A percentile compares a stretch with the other conserved stretches of the same genome.
These are phyloP conservation scores for Scolopax mira DNA, from an alignment of 2,113 vertebrate species.

Conservation along the genomic window DNA sequence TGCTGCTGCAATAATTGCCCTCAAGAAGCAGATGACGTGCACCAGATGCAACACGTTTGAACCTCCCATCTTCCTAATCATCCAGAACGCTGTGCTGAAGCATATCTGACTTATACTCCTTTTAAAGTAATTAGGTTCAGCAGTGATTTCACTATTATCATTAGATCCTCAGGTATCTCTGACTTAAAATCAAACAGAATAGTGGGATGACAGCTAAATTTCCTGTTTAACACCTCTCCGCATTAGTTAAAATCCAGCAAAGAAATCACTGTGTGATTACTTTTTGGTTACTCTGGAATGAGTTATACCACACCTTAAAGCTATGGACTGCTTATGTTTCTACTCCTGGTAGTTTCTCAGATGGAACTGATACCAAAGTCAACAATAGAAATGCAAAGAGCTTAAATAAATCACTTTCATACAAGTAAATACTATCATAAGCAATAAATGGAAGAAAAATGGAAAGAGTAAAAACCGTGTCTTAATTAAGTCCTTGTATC, in stretches of 20 bases:
- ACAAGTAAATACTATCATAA: background rate
- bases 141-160: background rate
- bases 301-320: background rate
- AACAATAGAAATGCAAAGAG: background rate
- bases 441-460: background rate
- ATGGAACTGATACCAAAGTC: background rate
- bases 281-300: background rate
- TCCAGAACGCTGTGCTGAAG: background rate
- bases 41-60: background rate
- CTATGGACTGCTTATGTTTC: background rate
- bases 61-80: background rate
- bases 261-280: background rate
- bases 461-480: background rate
- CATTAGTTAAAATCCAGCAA: background rate
- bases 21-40: background rate
- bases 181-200: background rate
- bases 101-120: background rate
- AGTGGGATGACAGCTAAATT: background rate
- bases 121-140: background rate
- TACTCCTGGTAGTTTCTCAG: background rate
- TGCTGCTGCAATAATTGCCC: background rate
- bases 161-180: background rate
- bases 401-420: background rate
- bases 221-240: background rate
- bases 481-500: background rate